phyloP scores from a whole-genome alignment of 2,888 invertebrate genomes.

The Dynastes hyllus region DNA sequence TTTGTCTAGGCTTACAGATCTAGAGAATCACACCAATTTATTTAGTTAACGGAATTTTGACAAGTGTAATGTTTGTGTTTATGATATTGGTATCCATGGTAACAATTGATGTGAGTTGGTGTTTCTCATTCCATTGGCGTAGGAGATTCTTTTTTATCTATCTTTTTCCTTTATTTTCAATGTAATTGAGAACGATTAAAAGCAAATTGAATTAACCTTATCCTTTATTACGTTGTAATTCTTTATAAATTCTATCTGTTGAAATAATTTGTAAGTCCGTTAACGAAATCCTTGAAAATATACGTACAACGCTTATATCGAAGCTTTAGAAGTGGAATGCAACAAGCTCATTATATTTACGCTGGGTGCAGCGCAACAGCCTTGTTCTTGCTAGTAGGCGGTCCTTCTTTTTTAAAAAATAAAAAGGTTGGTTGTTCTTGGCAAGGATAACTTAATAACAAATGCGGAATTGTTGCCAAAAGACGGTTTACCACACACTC shows the following conservation, averaged over 20 bases:
- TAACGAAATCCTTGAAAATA: no score
- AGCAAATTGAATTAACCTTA: no score
- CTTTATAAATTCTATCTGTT: no score
- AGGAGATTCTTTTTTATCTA: no score
- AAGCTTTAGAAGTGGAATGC: conserved; percentile 33
- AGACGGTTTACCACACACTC: background rate
- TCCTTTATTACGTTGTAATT: no score
- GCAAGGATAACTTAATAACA: conserved; percentile 53
- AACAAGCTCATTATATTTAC: conserved; percentile 52
- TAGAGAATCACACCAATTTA: no score
- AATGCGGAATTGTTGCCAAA: conserved; percentile 53
- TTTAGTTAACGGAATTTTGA: background rate
- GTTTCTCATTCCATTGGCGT: no score
- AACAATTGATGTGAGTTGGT: background rate
- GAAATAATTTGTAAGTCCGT: no score
- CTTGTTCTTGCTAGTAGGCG: background rate
- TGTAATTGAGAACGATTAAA: no score
- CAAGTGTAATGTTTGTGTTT: background rate
- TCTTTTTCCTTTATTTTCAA: no score
- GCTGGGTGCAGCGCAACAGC: conserved; percentile 49
- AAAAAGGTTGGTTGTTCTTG: conserved; percentile 49
- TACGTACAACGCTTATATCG: background rate
- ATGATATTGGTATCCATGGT: background rate
- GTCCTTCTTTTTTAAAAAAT: conserved; percentile 53
- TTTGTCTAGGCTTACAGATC: no score